phyloP scores from a whole-genome alignment of 2,113 vertebrate species.

The Terrapene triunguis region DNA sequence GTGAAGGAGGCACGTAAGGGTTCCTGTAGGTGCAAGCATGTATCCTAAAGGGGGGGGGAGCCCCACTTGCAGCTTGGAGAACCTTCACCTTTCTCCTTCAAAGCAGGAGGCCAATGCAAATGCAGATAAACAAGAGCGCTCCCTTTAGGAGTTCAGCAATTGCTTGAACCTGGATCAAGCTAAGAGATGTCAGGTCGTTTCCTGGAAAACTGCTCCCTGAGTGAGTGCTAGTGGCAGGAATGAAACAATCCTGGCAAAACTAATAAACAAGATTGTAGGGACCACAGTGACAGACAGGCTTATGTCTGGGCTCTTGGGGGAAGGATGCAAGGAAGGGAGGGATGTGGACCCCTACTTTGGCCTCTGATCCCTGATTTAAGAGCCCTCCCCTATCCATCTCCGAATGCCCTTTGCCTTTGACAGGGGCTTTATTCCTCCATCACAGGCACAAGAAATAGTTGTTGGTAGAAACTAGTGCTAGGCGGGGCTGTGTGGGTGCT shows the following conservation, averaged over 20 bases:
- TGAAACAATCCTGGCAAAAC: not conserved
- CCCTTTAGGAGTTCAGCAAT: not conserved
- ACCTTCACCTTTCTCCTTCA: constrained; percentile 19
- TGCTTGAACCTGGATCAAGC: constrained; percentile 3
- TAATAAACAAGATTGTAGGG: accelerated
- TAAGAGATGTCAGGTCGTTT: not conserved
- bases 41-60: not conserved
- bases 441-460: not conserved
- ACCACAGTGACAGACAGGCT: not conserved
- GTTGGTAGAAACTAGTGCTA: not conserved
- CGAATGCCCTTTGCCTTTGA: not conserved
- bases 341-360: not conserved
- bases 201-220: not conserved
- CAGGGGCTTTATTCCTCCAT: not conserved
- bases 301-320: not conserved
- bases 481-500: not conserved
- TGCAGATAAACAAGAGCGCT: not conserved
- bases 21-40: constrained; percentile 10
- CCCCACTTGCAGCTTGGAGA: constrained; percentile 6
- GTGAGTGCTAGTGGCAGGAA: not conserved
- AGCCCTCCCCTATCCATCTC: not conserved
- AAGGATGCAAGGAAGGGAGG: not conserved
- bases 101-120: constrained; percentile 34
- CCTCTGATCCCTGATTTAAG: not conserved
- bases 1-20: not conserved